Conservation (phyloP, 1,140 invertebrate species). For the Tetramorium simillimum region DNA sequence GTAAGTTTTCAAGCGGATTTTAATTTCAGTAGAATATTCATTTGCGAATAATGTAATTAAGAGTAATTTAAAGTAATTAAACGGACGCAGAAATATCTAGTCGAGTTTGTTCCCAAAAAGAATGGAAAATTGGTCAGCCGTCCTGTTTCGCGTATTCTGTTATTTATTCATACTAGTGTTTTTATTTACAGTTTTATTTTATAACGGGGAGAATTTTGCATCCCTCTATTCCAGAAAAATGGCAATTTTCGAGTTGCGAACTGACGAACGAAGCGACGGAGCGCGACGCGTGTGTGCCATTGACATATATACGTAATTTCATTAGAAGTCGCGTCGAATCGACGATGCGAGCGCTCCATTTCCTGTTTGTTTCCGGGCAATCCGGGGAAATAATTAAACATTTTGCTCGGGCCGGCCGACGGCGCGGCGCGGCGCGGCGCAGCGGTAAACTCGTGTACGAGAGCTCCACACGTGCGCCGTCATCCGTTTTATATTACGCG, state of each 20-base stretch:
- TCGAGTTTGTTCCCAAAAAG: not conserved
- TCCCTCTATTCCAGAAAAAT: conserved; percentile 16
- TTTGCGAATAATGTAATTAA: conserved; percentile 12
- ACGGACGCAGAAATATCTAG: not conserved
- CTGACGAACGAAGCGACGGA: not conserved
- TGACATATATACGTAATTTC: conserved; percentile 59
- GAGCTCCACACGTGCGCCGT: not conserved
- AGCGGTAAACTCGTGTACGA: conserved; percentile 11
- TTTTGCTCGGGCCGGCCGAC: conserved; percentile 22
- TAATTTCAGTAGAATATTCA: not conserved
- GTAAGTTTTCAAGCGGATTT: not conserved
- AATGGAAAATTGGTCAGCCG: conserved; percentile 17
- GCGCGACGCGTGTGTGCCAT: conserved; percentile 37
- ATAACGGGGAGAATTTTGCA: conserved; percentile 14
- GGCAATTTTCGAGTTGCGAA: conserved; percentile 29
- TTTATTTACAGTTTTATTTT: conserved; percentile 43
- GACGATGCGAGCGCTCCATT: conserved; percentile 48
- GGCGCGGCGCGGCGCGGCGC: not conserved
- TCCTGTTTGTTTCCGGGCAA: conserved; percentile 58
- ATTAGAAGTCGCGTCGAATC: conserved; percentile 53
- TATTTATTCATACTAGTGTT: conserved; percentile 38
- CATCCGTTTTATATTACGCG: conserved; percentile 54
- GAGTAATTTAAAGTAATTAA: conserved; percentile 3
- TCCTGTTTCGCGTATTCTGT: not conserved
- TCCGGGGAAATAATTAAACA: conserved; percentile 55